Percentiles rank a stretch among this genome's conserved stretches.
Evolutionary conservation across 2,113 vertebrate genomes (phyloP).

Genomic region (Ranitomeya imitator): DNA sequence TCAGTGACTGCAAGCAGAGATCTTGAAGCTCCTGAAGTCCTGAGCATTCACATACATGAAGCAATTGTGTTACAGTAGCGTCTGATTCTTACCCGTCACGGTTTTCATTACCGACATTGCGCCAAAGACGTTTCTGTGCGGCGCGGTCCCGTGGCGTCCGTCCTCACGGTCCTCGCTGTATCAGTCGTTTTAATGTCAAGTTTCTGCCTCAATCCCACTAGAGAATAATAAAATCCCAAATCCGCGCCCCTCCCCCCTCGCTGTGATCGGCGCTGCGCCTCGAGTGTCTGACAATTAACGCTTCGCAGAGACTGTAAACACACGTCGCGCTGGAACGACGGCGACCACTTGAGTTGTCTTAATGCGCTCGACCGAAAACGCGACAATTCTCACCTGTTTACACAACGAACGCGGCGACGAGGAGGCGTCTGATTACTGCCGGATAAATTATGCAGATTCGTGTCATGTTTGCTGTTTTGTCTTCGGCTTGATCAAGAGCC

Average conservation of each 20-base stretch:
- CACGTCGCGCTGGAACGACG: slow-evolving; percentile 13
- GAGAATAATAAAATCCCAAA: background rate
- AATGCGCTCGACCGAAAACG: slow-evolving; percentile 19
- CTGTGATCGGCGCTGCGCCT: background rate
- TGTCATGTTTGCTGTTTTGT: background rate
- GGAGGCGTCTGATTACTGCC: background rate
- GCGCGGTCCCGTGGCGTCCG: background rate
- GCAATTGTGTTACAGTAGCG: too few relatives aligned
- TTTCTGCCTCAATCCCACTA: background rate
- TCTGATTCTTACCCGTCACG: too few relatives aligned
- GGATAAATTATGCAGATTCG: slow-evolving; percentile 20
- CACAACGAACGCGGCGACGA: background rate
- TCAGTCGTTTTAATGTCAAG: background rate
- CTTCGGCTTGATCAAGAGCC: background rate
- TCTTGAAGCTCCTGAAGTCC: background rate
- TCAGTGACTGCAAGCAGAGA: background rate
- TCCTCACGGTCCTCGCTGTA: background rate
- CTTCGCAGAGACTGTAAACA: slow-evolving; percentile 30
- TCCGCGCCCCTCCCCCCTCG: too few relatives aligned
- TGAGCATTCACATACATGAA: too few relatives aligned
- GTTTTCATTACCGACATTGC: background rate
- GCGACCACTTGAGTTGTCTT: slow-evolving; percentile 33
- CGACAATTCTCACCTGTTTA: slow-evolving; percentile 21
- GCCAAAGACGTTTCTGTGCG: background rate
- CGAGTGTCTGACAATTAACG: slow-evolving; percentile 35